Base-by-base conservation (phyloP, 2,888 invertebrate genomes). In the Lottia gigantea region DNA sequence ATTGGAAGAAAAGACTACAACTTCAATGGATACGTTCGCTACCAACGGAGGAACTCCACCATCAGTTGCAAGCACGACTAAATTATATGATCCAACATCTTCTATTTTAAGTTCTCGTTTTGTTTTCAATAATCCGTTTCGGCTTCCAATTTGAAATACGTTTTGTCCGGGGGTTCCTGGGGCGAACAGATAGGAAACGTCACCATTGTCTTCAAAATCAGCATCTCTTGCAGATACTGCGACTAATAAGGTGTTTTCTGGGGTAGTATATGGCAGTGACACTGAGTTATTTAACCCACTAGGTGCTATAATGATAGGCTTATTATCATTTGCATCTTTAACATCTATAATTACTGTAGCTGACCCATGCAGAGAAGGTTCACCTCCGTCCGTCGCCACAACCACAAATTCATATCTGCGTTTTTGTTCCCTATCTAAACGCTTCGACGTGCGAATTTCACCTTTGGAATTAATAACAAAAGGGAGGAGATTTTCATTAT, bases 251-350 rank as follows among this genome's bases (percentile, higher is more conserved):
- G 73, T 71, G 19, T 78, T 74, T 3, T 78, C 77, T 40, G 75
- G 76, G 26, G 74, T 75, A 67, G 78, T 76, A 68, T 76, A 74
- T 14, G 78, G 75, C 63, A 80, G 74, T 26, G 77, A 73, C 31
- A 80, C 72, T 8, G 79, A 78, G 26, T 78, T 78, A 76, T 82
- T 81, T 61, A 72, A 71, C 16, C 70, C 76, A 63, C 72, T 73
- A 11, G 82, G 81, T 55, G 78, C 80, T 26, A 78, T 73, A 72
- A 85, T 83, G 23, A 72, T 64, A 16, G 85, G 85, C 8, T 72
- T 71, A 71, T 85, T 82, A 70, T 85, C 85, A 72, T 85, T 85
- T 47, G 71, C 75, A 70, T 83, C 84, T 47, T 74, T 75, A 19
- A 85, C 78, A 1, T 74, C 77, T 19, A 85, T 76, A n/a, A 75